Evolutionary conservation across 64 coral and sea anemone genomes (phyloP).

Genomic region (Montipora capricornis): DNA sequence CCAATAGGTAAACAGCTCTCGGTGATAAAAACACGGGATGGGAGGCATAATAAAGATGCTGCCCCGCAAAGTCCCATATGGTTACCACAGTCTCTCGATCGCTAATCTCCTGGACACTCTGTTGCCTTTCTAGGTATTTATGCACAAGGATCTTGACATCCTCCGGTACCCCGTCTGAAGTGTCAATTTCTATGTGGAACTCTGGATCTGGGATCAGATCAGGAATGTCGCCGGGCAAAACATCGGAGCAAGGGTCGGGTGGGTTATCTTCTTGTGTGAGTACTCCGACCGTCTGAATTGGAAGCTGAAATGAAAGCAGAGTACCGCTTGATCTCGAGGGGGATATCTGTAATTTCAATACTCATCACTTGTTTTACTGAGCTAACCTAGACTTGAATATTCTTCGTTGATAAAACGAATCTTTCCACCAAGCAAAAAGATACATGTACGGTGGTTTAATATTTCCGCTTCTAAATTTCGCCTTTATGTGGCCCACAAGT

Average conservation of each 20-base stretch:
- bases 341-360: no score
- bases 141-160: constrained; percentile 52
- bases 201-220: constrained; percentile 9
- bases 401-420: no score
- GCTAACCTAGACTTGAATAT: no score
- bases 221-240: not conserved
- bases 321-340: not conserved
- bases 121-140: constrained; percentile 60
- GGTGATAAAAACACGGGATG: constrained; percentile 80
- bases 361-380: no score
- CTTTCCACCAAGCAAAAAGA: no score
- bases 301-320: not conserved
- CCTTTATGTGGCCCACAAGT: no score
- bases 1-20: constrained; percentile 62
- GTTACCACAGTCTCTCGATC: constrained; percentile 65
- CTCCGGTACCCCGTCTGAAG: constrained; percentile 51
- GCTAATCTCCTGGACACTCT: constrained; percentile 32
- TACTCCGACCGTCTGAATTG: not conserved
- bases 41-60: constrained; percentile 79
- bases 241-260: not conserved
- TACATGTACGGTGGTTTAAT: no score
- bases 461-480: no score
- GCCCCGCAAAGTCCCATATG: constrained; percentile 81
- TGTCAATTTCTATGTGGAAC: constrained; percentile 46
- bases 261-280: not conserved